Evolutionary conservation across 1,140 invertebrate species (phyloP).

Genomic region (Lethrus apterus): DNA sequence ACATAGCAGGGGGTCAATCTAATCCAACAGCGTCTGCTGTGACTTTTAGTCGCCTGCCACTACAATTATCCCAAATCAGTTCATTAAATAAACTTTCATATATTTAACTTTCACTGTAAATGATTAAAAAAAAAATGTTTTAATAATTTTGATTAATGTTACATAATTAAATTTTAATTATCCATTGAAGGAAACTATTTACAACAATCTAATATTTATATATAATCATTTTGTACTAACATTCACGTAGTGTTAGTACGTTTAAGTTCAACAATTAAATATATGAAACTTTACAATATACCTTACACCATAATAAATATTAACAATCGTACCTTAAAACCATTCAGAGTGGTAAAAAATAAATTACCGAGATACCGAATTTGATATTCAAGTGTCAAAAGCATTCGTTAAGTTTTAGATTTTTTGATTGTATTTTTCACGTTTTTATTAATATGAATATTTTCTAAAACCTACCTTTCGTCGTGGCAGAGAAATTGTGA

Average conservation of each 20-base stretch:
- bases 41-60: conserved; percentile 34
- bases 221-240: conserved; percentile 1
- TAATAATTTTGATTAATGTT: no score
- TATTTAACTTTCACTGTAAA: conserved; percentile 15
- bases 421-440: conserved; percentile 5
- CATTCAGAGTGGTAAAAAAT: background rate
- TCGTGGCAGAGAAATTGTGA: conserved; percentile 5
- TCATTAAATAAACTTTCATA: conserved; percentile 16
- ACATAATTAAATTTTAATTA: no score
- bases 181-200: no score
- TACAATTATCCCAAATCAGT: conserved; percentile 25
- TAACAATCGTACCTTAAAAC: conserved; percentile 10
- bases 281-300: conserved; percentile 11
- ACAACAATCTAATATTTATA: conserved; percentile 7
- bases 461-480: conserved; percentile 11
- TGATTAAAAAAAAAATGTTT: no score
- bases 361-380: conserved; percentile 1
- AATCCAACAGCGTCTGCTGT: conserved; percentile 37
- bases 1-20: conserved; percentile 31
- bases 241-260: no score
- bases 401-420: conserved; percentile 1
- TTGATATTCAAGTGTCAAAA: no score
- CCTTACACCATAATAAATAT: conserved; percentile 9
- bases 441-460: no score
- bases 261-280: conserved; percentile 3